Percentiles rank a stretch among this genome's conserved stretches.
Evolutionary conservation across 2,888 invertebrate genomes (phyloP).

Genomic region (Ischnus inquisitorius): DNA sequence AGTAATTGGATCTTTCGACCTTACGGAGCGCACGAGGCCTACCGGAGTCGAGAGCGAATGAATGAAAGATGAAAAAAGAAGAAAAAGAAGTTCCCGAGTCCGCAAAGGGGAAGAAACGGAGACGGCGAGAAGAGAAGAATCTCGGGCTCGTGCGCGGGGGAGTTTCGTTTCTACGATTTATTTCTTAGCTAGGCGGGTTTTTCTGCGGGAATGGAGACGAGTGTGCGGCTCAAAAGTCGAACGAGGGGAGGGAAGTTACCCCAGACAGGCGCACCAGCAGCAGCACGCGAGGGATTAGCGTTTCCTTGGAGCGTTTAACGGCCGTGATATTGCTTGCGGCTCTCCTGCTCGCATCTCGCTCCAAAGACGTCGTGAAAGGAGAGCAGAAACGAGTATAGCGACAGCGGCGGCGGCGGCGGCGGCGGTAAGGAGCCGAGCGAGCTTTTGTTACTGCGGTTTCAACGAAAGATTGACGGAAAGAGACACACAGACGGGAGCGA

Average conservation of each 20-base stretch:
- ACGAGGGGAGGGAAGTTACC: constrained; percentile 14
- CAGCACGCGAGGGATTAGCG: constrained; percentile 61
- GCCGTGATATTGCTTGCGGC: constrained; percentile 71
- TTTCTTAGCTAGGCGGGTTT: constrained; percentile 39
- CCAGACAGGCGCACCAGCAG: neutral
- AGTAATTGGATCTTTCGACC: constrained; percentile 77
- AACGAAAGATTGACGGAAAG: constrained; percentile 21
- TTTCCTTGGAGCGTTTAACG: constrained; percentile 71
- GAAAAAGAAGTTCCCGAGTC: neutral
- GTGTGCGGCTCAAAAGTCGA: constrained; percentile 40
- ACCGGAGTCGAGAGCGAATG: constrained; percentile 36
- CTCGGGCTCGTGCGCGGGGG: constrained; percentile 53
- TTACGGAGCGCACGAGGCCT: constrained; percentile 12
- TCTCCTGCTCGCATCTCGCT: neutral
- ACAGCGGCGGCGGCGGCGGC: constrained; percentile 16
- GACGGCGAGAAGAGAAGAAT: constrained; percentile 19
- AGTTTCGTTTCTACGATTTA: constrained; percentile 58
- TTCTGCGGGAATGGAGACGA: constrained; percentile 5
- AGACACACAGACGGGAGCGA: neutral
- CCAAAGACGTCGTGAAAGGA: constrained; percentile 59
- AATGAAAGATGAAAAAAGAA: constrained; percentile 9
- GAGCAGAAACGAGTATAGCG: constrained; percentile 59
- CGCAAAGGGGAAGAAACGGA: constrained; percentile 17
- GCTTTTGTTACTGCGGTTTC: constrained; percentile 41
- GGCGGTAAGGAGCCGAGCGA: constrained; percentile 21